Base-by-base conservation (phyloP, 2,888 invertebrate species). In the Sesamia inferens region DNA sequence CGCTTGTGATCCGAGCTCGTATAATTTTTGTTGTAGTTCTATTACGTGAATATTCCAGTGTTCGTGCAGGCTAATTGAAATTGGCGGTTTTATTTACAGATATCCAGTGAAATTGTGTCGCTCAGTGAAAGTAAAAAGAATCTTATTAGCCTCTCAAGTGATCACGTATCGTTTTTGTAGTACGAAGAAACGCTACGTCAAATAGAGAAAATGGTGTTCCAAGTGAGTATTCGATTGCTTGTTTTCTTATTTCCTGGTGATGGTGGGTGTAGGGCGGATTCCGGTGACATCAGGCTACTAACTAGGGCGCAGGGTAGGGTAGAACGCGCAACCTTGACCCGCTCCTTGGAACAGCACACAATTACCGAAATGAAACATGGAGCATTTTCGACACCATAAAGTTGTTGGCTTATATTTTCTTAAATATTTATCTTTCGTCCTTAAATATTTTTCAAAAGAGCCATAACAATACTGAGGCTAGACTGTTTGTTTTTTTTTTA, bases 141-240 rank as follows among this genome's bases (percentile, higher is more conserved):
- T 61, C 71, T 11, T 68, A 72, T 54, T 67, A 54, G 39, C 51
- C 51, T 76, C 72, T 67, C 19, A 14, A 31, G 66, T 71, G 48
- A 66, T 73, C 68, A 47, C 22, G 14, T 74, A 64, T n/a, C 76
- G 59, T 63, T 70, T 67, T 75, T 66, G 70, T 73, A 59, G 31
- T n/a, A 65, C 55, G n/a, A 74, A 68, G 58, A 68, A 71, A 64
- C 69, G 73, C 76, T 75, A 82, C 84, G 82, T 85, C 74, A 74
- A 72, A 68, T 62, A 42, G 16, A 31, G 2, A 85, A 78, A 76
- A 90, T 90, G 91, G 87, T 89, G 80, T 88, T 86, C 81, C 88
- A 90, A 81, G 91, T 91, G 83, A 91, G 90, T 91, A 88, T 71
- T 68, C 61, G 55, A 48, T 72, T 62, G 61, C 24, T 73, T 78